These are phyloP conservation scores for Darevskia mixta DNA, from an alignment of 2,797 vertebrate genomes.

Conservation along the genomic window DNA sequence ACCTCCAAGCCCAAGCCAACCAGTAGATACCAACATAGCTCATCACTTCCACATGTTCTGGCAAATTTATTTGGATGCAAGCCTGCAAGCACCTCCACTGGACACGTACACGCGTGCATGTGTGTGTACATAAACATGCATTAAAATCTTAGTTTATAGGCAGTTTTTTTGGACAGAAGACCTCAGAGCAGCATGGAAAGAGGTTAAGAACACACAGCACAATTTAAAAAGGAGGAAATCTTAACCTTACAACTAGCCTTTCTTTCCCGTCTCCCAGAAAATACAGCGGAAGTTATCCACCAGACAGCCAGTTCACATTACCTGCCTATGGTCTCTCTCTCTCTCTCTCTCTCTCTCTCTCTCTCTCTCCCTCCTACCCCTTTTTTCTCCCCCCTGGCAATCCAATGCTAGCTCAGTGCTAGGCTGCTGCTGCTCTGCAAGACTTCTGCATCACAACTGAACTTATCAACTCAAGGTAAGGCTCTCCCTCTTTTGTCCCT, in stretches of 20 bases:
- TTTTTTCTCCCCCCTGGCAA: too few species aligned
- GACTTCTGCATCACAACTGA: neutral
- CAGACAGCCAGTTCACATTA: neutral
- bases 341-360: too few species aligned
- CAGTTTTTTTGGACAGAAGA: neutral
- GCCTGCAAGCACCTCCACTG: neutral
- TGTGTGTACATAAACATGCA: neutral
- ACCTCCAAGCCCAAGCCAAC: neutral
- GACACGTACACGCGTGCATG: neutral
- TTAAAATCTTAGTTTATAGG: neutral
- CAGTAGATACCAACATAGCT: neutral
- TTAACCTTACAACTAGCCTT: too few species aligned
- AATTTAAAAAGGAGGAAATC: too few species aligned
- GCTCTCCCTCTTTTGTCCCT: neutral
- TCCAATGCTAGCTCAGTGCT: neutral
- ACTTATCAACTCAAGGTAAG: neutral
- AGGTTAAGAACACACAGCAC: neutral
- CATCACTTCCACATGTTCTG: neutral
- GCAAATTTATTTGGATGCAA: neutral
- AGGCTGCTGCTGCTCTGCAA: neutral
- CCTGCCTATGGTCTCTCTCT: neutral
- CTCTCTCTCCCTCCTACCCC: accelerated
- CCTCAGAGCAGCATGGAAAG: neutral
- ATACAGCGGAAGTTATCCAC: neutral
- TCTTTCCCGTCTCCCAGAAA: neutral